Base-by-base conservation (phyloP, 2,888 invertebrate genomes). In the Catocala nupta region DNA sequence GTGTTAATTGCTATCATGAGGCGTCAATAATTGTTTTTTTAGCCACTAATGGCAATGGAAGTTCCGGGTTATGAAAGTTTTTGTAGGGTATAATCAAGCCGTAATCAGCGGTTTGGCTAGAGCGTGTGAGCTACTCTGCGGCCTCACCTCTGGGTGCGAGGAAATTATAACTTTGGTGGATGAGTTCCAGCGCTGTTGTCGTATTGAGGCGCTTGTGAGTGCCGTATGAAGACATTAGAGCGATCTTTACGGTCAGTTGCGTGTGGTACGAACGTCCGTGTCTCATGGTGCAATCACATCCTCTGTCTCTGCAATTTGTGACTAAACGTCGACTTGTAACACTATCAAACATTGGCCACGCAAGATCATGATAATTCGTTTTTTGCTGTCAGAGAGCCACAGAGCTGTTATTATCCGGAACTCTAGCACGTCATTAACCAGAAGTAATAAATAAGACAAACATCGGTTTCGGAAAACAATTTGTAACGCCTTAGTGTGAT, bases 1-100 rank as follows among this genome's bases (percentile, higher is more conserved):
- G 93, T 92, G 93, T 89, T 93, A 93, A 93, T 94, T 94, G 93
- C 90, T 90, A 90, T 88, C 90, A 90, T 89, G 89, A 90, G 90
- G 91, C 90, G 90, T 91, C 90, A 90, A 91, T 92, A 91, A 92
- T 90, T 89, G 89, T 91, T 92, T 91, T 90, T 92, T 92, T 88
- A 85, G 86, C 84, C 85, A 87, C 88, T 89, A 90, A 90, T 89
- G 88, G 88, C 90, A 88, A 88, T 88, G 83, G 86, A 89, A 91
- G 91, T 92, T 93, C 92, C 92, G 93, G 92, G 90, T 87, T 90
- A 87, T 88, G 89, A 88, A 86, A 87, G 90, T 93, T 94, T 94
- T 93, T 94, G 92, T 93, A 79, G 86, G 82, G 88, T 93, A 85
- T 90, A 93, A 94, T 94, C 92, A 91, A 91, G 88, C 70, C 81